A percentile compares a stretch with the other conserved stretches of the same genome.
phyloP scores from a whole-genome alignment of 2,113 vertebrate species.

The Narcine bancroftii region DNA sequence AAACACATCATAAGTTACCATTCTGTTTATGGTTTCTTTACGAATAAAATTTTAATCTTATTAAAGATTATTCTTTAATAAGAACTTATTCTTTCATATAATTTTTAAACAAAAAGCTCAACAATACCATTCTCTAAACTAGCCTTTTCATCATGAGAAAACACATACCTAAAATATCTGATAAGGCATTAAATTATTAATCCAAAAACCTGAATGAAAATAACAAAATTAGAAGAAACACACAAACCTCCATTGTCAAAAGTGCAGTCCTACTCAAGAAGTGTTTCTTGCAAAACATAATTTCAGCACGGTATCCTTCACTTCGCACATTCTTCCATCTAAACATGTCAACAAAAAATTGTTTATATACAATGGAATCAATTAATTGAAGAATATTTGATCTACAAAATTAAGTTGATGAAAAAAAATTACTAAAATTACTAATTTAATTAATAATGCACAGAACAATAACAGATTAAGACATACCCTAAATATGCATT shows the following conservation, averaged over 20 bases:
- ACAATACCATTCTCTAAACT: background rate
- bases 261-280: slow-evolving; percentile 85
- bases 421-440: background rate
- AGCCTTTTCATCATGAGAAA: background rate
- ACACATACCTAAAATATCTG: background rate
- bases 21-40: background rate
- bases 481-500: slow-evolving; percentile 81
- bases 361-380: background rate
- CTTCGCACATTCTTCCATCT: slow-evolving; percentile 76
- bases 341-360: background rate
- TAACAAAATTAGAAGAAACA: slow-evolving; percentile 32
- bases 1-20: slow-evolving; percentile 3
- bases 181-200: background rate
- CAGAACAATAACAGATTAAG: background rate
- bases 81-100: background rate
- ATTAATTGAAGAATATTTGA: background rate
- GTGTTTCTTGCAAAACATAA: slow-evolving; percentile 74
- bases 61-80: too few relatives aligned
- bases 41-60: slow-evolving; percentile 14
- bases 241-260: slow-evolving; percentile 80
- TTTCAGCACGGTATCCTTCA: slow-evolving; percentile 71
- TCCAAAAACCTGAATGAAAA: slow-evolving; percentile 39
- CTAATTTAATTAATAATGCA: background rate
- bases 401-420: background rate
- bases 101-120: background rate